Percentiles rank a stretch among this genome's conserved stretches.
These are phyloP conservation scores for Hozukius guyotensis DNA, from an alignment of 2,797 vertebrate species.

Conservation along the genomic window DNA sequence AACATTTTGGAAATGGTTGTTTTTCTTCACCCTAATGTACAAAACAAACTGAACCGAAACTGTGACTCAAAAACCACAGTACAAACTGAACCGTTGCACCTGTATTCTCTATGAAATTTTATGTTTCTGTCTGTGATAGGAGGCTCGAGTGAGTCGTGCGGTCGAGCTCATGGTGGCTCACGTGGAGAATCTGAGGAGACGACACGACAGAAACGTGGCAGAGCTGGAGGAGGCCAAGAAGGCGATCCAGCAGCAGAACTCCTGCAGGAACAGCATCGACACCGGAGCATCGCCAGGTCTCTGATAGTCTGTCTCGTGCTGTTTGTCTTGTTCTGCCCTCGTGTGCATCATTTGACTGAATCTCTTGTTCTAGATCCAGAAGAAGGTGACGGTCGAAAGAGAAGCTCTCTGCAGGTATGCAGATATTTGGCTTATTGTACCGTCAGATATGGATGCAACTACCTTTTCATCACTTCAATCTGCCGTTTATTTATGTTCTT, in stretches of 20 bases:
- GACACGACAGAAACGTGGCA: conserved; percentile 70
- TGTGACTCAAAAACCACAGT: too few relatives aligned
- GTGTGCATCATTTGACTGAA: background rate
- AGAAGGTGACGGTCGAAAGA: conserved; percentile 72
- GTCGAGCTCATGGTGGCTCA: conserved; percentile 90
- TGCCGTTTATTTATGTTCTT: conserved; percentile 1
- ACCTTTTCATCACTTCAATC: conserved; percentile 31
- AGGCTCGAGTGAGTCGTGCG: conserved; percentile 85
- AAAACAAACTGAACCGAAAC: too few relatives aligned
- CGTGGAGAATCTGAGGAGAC: conserved; percentile 86
- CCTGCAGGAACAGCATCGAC: conserved; percentile 68
- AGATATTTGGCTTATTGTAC: too few relatives aligned
- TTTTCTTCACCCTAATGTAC: background rate
- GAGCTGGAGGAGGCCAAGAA: conserved; percentile 88
- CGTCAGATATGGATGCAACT: background rate
- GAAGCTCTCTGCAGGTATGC: conserved; percentile 78
- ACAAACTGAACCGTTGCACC: background rate
- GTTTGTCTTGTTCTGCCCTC: background rate
- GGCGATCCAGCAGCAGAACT: conserved; percentile 80
- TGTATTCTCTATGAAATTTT: background rate
- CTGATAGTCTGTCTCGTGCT: background rate
- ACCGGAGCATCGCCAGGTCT: conserved; percentile 70
- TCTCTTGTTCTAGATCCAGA: conserved; percentile 79
- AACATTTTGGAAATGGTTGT: background rate
- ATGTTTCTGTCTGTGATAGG: conserved; percentile 67